Evolutionary conservation across 1,140 invertebrate genomes (phyloP).

Genomic region (Charaxes varanes): DNA sequence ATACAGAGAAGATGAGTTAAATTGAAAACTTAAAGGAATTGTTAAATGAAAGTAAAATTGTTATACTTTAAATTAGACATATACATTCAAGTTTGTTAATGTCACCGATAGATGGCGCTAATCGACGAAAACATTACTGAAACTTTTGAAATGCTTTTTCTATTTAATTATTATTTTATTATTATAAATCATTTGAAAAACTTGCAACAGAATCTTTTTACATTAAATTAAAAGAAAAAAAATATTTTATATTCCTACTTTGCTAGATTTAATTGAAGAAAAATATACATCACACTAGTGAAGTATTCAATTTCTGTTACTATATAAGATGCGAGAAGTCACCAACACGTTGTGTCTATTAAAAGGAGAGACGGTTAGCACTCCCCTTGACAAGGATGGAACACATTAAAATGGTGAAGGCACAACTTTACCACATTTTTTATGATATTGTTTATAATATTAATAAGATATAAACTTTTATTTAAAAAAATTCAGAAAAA

Average conservation of each 20-base stretch:
- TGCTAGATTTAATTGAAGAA: too few species aligned
- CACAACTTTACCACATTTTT: slow-evolving; percentile 35
- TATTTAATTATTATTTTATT: too few species aligned
- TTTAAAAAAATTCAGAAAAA: background rate
- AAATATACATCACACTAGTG: slow-evolving; percentile 24
- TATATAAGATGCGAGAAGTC: slow-evolving; percentile 8
- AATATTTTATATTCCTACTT: background rate
- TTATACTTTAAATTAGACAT: too few species aligned
- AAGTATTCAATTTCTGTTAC: slow-evolving; percentile 6
- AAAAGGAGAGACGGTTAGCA: slow-evolving; percentile 37
- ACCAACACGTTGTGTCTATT: slow-evolving; percentile 23
- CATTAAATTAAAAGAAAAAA: too few species aligned
- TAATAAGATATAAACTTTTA: too few species aligned
- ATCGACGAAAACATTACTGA: too few species aligned
- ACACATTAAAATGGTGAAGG: slow-evolving; percentile 33
- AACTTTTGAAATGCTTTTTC: too few species aligned
- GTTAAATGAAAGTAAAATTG: too few species aligned
- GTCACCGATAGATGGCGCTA: slow-evolving; percentile 13
- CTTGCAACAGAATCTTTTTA: too few species aligned
- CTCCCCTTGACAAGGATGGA: slow-evolving; percentile 38
- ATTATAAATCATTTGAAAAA: too few species aligned
- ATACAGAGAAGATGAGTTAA: too few species aligned
- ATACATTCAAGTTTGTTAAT: background rate
- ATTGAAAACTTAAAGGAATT: too few species aligned
- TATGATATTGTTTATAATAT: slow-evolving; percentile 1